phyloP scores from a whole-genome alignment of 2,888 invertebrate genomes.

The Diplazon laetatorius region DNA sequence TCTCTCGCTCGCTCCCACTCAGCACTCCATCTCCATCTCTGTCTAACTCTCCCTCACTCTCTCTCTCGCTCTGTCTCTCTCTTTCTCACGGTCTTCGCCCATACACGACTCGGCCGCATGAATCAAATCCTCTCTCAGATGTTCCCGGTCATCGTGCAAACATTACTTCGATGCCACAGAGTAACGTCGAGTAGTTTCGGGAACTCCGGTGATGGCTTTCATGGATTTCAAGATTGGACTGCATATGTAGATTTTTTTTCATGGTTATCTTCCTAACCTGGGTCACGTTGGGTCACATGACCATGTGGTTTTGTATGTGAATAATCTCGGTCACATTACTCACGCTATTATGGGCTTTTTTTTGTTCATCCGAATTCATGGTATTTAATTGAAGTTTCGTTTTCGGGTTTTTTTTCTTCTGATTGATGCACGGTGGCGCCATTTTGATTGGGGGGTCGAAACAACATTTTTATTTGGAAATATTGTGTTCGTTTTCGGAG shows the following conservation, averaged over 20 bases:
- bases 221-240: not conserved
- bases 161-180: constrained; percentile 23
- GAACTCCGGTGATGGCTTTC: constrained; percentile 19
- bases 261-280: not conserved
- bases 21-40: no score
- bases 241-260: no score
- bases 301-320: not conserved
- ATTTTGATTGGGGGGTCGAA: not conserved
- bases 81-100: constrained; percentile 36
- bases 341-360: not conserved
- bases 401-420: not conserved
- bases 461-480: not conserved
- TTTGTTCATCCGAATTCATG: not conserved
- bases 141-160: constrained; percentile 57
- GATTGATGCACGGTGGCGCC: not conserved
- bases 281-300: constrained; percentile 25
- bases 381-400: not conserved
- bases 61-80: no score
- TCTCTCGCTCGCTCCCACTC: no score
- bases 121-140: constrained; percentile 58
- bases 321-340: not conserved
- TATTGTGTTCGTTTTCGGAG: no score
- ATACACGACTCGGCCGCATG: constrained; percentile 45
- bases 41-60: constrained; percentile 11
- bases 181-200: constrained; percentile 16